Evolutionary conservation across 2,888 invertebrate genomes (phyloP).

Genomic region (Drosophila basisetae): DNA sequence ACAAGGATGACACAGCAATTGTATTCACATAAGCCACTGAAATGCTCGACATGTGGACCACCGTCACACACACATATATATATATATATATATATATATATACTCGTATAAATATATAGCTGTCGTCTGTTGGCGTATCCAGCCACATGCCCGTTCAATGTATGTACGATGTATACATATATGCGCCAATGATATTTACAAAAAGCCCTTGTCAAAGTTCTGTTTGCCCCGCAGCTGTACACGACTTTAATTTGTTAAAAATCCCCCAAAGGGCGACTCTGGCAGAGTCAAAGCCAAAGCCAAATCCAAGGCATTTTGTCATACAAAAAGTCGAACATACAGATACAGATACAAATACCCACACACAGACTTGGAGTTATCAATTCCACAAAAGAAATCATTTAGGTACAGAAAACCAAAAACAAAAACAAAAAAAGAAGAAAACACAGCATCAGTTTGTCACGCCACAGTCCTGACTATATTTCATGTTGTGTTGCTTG

Average conservation of each 20-base stretch:
- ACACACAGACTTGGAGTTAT: slow-evolving; percentile 48
- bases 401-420: slow-evolving; percentile 55
- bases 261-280: slow-evolving; percentile 27
- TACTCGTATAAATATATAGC: slow-evolving; percentile 1
- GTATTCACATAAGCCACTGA: slow-evolving; percentile 30
- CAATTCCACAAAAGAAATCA: slow-evolving; percentile 74
- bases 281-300: slow-evolving; percentile 25
- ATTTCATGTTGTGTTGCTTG: slow-evolving; percentile 47
- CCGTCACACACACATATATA: background rate
- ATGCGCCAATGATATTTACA: slow-evolving; percentile 35
- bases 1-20: slow-evolving; percentile 11
- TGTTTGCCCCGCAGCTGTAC: slow-evolving; percentile 45
- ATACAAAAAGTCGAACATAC: slow-evolving; percentile 15
- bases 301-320: slow-evolving; percentile 53
- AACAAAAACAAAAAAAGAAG: slow-evolving; percentile 14
- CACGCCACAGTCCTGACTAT: slow-evolving; percentile 39
- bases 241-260: slow-evolving; percentile 74
- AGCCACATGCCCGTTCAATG: slow-evolving; percentile 57
- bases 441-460: slow-evolving; percentile 34
- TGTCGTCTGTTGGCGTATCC: slow-evolving; percentile 36
- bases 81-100: background rate
- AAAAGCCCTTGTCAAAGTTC: slow-evolving; percentile 48
- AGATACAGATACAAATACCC: slow-evolving; percentile 28
- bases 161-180: background rate
- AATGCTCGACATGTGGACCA: slow-evolving; percentile 17